phyloP scores from a whole-genome alignment of 2,113 vertebrate species.

The Thalassoma bifasciatum region DNA sequence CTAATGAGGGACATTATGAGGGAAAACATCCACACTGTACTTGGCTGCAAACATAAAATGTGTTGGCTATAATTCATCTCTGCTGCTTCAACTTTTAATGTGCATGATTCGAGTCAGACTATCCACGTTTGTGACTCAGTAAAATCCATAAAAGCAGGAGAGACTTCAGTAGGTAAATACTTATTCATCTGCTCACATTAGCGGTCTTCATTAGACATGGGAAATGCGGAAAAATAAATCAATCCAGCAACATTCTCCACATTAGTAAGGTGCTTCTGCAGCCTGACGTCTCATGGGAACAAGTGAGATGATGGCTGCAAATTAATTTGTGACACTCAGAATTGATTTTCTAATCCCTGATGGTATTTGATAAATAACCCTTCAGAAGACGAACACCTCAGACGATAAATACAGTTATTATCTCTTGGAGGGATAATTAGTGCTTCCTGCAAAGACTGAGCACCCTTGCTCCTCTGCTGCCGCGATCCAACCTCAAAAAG shows the following conservation, averaged over 20 bases:
- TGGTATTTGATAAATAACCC: constrained; percentile 83
- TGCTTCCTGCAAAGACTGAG: constrained; percentile 72
- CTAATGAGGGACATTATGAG: constrained; percentile 61
- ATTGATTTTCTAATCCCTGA: constrained; percentile 79
- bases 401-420: constrained; percentile 82
- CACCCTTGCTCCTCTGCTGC: constrained; percentile 63
- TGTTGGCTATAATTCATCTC: constrained; percentile 34
- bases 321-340: constrained; percentile 83
- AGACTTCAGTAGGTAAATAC: constrained; percentile 43
- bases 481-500: constrained; percentile 41
- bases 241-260: constrained; percentile 63
- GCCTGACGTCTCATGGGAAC: constrained; percentile 62
- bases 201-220: constrained; percentile 68
- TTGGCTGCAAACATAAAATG: constrained; percentile 48
- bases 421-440: constrained; percentile 81
- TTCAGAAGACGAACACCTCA: constrained; percentile 76
- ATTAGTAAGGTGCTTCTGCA: constrained; percentile 69
- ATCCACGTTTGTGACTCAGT: constrained; percentile 23
- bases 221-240: constrained; percentile 71
- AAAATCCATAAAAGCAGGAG: constrained; percentile 28
- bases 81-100: constrained; percentile 43
- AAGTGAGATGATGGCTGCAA: constrained; percentile 76
- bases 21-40: constrained; percentile 52
- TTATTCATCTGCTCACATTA: constrained; percentile 48
- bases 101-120: constrained; percentile 34